Conservation (phyloP, 2,113 vertebrate genomes). For the Tupaia tana region DNA sequence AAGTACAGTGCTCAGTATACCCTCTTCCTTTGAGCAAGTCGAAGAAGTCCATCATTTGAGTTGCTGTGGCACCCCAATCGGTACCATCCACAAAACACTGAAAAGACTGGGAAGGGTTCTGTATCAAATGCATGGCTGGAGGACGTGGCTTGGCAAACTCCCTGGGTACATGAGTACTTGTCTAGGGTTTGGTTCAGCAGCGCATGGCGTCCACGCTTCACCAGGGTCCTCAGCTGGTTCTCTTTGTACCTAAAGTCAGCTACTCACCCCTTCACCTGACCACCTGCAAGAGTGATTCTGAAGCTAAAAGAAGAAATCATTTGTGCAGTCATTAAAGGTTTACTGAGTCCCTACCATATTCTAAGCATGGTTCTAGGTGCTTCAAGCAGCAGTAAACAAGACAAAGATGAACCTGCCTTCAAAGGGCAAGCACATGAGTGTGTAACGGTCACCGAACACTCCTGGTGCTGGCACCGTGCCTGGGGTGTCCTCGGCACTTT, state of each 20-base stretch:
- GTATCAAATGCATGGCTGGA: not conserved
- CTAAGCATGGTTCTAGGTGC: not conserved
- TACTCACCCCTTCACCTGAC: not conserved
- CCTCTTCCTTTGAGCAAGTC: not conserved
- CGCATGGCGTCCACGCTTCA: not conserved
- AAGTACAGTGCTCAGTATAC: not conserved
- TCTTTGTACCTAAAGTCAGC: not conserved
- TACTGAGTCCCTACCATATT: not conserved
- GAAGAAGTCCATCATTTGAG: not conserved
- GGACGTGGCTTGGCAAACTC: not conserved
- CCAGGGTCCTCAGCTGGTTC: not conserved
- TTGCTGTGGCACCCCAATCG: not conserved
- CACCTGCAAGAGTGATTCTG: not conserved
- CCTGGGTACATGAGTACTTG: not conserved
- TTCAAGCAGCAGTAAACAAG: not conserved
- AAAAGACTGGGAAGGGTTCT: not conserved
- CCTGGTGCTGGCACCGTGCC: fast-evolving
- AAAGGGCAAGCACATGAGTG: not conserved
- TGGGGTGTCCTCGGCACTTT: not conserved
- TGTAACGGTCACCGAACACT: not conserved
- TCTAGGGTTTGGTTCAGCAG: not conserved
- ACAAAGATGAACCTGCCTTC: not conserved
- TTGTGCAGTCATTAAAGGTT: not conserved
- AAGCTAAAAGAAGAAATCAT: not conserved
- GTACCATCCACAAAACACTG: not conserved